A percentile compares a stretch with the other conserved stretches of the same genome.
Conservation (phyloP, 2,113 vertebrate species). For the Sinocyclocheilus anshuiensis region DNA sequence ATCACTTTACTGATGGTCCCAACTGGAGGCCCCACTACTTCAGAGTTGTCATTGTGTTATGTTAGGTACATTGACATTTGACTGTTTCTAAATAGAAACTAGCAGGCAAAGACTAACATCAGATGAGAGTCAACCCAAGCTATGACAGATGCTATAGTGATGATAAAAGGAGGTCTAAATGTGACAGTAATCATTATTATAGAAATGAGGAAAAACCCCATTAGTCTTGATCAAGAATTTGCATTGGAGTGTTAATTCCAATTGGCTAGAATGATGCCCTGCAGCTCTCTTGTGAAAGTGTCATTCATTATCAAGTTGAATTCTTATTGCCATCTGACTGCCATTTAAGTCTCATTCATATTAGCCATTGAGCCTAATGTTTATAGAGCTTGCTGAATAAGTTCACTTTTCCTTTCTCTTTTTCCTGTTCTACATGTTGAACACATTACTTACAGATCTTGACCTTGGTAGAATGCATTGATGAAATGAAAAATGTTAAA, state of each 20-base stretch:
- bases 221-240: conserved; percentile 56
- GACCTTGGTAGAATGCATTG: conserved; percentile 6
- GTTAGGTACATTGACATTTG: not conserved
- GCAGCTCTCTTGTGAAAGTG: conserved; percentile 51
- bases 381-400: conserved; percentile 26
- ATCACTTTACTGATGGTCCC: not conserved
- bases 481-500: not conserved
- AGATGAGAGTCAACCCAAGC: not conserved
- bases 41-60: not conserved
- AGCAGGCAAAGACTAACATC: not conserved
- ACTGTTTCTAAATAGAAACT: conserved; percentile 14
- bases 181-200: conserved; percentile 43
- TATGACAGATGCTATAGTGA: not conserved
- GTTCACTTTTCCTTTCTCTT: not conserved
- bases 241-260: conserved; percentile 53
- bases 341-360: conserved; percentile 50
- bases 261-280: conserved; percentile 44
- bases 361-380: conserved; percentile 35
- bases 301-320: conserved; percentile 53
- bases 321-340: conserved; percentile 48
- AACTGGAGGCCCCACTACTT: not conserved
- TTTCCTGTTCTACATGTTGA: conserved; percentile 6
- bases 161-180: not conserved
- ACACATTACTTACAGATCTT: conserved; percentile 27
- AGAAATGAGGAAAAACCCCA: conserved; percentile 43